Percentiles rank a stretch among this genome's conserved stretches.
phyloP scores from a whole-genome alignment of 64 coral and sea anemone genomes.

The Acropora tenuis region DNA sequence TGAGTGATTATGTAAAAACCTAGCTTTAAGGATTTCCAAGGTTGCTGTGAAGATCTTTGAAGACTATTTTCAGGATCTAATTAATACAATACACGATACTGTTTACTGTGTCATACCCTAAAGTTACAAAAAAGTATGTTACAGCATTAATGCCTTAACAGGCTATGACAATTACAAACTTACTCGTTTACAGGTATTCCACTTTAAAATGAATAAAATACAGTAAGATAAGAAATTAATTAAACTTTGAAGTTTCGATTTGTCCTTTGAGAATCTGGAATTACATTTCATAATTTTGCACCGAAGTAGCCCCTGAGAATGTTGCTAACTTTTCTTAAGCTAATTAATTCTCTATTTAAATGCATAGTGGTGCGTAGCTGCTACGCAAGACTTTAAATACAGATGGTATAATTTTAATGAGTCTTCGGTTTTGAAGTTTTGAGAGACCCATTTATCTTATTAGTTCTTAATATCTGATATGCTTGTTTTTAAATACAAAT shows the following conservation, averaged over 20 bases:
- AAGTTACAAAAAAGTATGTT: background rate
- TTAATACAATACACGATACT: background rate
- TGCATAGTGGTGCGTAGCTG: background rate
- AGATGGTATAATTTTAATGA: no score
- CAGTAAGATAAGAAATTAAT: background rate
- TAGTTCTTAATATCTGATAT: no score
- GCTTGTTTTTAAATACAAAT: no score
- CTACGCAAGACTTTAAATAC: background rate
- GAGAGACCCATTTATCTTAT: no score
- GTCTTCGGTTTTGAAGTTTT: no score
- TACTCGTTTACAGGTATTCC: background rate
- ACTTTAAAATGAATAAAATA: slow-evolving; percentile 16
- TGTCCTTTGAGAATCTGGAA: background rate
- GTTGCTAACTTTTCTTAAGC: background rate
- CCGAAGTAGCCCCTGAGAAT: background rate
- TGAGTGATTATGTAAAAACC: no score
- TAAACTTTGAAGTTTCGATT: background rate
- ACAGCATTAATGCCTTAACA: background rate
- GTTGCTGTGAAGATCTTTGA: no score
- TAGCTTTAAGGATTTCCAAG: no score
- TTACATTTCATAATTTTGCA: background rate
- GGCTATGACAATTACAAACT: background rate
- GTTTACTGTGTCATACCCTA: background rate
- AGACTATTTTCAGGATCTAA: no score
- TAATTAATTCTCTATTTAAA: background rate